Conservation (phyloP, 1,140 invertebrate genomes). For the Drosophila leontia region DNA sequence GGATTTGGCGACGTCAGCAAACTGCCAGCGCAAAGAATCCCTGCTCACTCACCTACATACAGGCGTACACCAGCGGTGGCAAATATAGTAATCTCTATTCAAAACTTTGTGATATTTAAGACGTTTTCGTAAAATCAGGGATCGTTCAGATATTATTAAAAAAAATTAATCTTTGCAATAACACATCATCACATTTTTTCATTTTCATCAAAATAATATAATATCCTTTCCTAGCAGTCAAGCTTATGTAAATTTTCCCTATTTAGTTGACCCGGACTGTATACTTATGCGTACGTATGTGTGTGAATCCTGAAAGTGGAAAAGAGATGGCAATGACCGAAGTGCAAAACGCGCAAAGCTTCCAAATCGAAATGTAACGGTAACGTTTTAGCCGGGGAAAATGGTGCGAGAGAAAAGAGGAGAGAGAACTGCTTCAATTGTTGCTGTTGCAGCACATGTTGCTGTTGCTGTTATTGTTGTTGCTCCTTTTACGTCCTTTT, state of each 20-base stretch:
- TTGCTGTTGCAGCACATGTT: conserved; percentile 7
- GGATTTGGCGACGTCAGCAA: conserved; percentile 72
- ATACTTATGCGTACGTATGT: background rate
- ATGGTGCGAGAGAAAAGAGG: conserved; percentile 2
- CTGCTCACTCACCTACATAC: conserved; percentile 1
- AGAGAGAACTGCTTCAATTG: background rate
- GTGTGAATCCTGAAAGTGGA: conserved; percentile 17
- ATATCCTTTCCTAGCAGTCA: background rate
- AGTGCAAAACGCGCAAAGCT: conserved; percentile 62
- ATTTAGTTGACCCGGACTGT: background rate
- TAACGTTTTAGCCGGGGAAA: conserved; percentile 3
- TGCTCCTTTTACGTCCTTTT: background rate
- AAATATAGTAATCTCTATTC: background rate
- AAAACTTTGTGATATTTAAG: too few species aligned
- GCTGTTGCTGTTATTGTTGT: conserved; percentile 1
- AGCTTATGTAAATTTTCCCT: background rate
- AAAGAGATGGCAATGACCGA: conserved; percentile 52
- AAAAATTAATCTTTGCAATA: too few species aligned
- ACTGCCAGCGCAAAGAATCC: conserved; percentile 7
- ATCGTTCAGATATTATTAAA: background rate
- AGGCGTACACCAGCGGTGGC: conserved; percentile 5
- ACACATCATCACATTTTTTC: too few species aligned
- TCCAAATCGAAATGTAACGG: conserved; percentile 28
- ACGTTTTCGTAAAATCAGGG: too few species aligned
- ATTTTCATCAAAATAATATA: too few species aligned